Evolutionary conservation across 2,113 vertebrate genomes (phyloP), one percentile per base, ranked within the genome.

Genomic region (Xiphophorus maculatus): DNA sequence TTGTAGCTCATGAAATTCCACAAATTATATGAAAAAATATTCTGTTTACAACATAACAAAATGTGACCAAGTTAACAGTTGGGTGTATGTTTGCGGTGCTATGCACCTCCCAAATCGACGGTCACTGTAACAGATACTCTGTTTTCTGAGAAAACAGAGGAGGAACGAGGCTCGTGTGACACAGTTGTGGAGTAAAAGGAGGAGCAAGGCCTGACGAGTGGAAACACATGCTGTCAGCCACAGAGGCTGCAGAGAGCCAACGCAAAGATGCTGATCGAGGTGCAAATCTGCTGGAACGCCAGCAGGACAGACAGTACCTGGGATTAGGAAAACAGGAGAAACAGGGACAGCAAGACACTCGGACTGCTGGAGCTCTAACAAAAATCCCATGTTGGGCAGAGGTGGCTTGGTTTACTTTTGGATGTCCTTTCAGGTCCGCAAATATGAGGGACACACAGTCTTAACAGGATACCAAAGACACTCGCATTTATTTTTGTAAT

Each of bases 191-290:
- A 27, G 35, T 81, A 78, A 79, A 83, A 66, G 60, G 65, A 72
- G 63, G 78, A 77, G 42, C 63, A 40, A 40, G 33, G 80, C 15
- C 71, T 88, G 93, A 93, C 87, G 77, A 90, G 90, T 86, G 82
- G 88, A 85, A 90, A 90, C 91, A 92, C 84, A 90, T 93, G 91
- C 7, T 73, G 58, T 13, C 19, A 71, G 70, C 74, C 78, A 70
- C 61, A 58, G 82, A 82, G 80, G 89, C 87, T 85, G 84, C 67
- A 58, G 37, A 84, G 70, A 71, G 92, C 84, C 88, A 85, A 70
- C 54, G 70, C 71, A 74, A 84, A 88, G 92, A 91, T 83, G 79
- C 73, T 87, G 71, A 81, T 77, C 54, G 70, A 88, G 81, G 88
- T 90, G 90, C 69, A 87, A 90, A 92, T 83, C 85, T 84, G 71